Base-by-base conservation (phyloP, 1,140 invertebrate species). In the Eumeta japonica region DNA sequence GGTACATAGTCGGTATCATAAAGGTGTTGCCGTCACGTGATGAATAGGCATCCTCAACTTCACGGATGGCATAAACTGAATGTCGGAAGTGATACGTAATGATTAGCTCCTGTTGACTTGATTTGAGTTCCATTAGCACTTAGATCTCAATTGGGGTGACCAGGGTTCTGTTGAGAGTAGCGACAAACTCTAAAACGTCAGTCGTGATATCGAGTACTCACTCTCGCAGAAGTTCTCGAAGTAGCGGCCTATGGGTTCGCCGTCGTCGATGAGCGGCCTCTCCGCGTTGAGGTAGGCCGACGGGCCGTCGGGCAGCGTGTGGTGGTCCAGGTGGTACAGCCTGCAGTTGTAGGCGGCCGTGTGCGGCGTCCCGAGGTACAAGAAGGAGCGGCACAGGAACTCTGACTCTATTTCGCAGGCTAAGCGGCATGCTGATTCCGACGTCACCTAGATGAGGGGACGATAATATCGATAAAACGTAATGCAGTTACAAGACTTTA, bases 381-480 rank as follows among this genome's bases (percentile, higher is more conserved):
- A 74, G 76, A 87, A 93, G 0, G 92, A 95, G 29, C 92, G 81
- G 67, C 92, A 96, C 1, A 95, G 79, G 74, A 96, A 95, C 70
- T 95, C 92, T 40, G 88, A 88, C 67, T 96, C 93, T 30, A 92
- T 87, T 62, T 94, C 90, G 64, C 93, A 95, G 20, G 92, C 91
- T 27, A 92, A 72, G 36, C 85, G 81, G 58, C 93, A 96, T 2
- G 88, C 90, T 0, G 85, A 81, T 54, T 92, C 87, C 16, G 83
- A 89, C 30, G 86, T 88, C 18, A 90, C 88, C 67, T 84, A 64
- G n/a, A 24, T 7, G n/a, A n/a, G n/a, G n/a, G n/a, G n/a, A n/a
- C n/a, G 11, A 32, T 12, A 32, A 7, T 7, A 32, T 32, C n/a
- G n/a, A n/a, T n/a, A n/a, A n/a, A n/a, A n/a, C n/a, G n/a, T n/a